A percentile compares a stretch with the other conserved stretches of the same genome.
phyloP scores from a whole-genome alignment of 2,113 vertebrate species.

The Gymnogyps californianus region DNA sequence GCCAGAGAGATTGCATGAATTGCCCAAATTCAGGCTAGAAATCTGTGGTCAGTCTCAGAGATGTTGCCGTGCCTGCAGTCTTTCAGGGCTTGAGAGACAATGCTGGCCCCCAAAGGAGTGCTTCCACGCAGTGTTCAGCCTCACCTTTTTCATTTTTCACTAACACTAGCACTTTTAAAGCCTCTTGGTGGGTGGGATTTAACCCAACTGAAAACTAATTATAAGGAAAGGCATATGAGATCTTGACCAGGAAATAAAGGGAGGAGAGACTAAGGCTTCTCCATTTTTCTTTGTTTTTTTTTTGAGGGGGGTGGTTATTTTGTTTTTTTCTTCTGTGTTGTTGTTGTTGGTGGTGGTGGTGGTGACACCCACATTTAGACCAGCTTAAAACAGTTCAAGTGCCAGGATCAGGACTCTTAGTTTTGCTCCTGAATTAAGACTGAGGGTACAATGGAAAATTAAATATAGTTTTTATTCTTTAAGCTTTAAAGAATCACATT shows the following conservation, averaged over 20 bases:
- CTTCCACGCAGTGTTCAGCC: not conserved
- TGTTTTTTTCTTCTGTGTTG: fast-evolving
- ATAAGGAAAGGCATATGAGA: not conserved
- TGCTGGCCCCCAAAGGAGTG: not conserved
- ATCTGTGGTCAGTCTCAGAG: not conserved
- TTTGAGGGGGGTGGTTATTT: not conserved
- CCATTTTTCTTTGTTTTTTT: no score
- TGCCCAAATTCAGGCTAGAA: not conserved
- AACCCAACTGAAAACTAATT: not conserved
- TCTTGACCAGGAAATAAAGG: not conserved
- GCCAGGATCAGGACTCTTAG: not conserved
- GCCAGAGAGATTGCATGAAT: not conserved
- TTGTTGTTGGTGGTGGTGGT: not conserved
- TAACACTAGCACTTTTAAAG: not conserved
- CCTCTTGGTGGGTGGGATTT: not conserved
- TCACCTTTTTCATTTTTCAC: not conserved
- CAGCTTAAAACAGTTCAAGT: not conserved
- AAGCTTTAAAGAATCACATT: not conserved
- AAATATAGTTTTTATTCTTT: not conserved
- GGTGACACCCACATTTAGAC: not conserved
- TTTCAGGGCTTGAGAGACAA: not conserved
- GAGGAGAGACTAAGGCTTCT: fast-evolving
- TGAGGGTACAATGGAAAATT: not conserved
- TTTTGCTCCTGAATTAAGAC: not conserved
- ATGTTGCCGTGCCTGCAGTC: fast-evolving